Conservation (phyloP, 2,888 invertebrate genomes). For the Asteroscopus sphinx region DNA sequence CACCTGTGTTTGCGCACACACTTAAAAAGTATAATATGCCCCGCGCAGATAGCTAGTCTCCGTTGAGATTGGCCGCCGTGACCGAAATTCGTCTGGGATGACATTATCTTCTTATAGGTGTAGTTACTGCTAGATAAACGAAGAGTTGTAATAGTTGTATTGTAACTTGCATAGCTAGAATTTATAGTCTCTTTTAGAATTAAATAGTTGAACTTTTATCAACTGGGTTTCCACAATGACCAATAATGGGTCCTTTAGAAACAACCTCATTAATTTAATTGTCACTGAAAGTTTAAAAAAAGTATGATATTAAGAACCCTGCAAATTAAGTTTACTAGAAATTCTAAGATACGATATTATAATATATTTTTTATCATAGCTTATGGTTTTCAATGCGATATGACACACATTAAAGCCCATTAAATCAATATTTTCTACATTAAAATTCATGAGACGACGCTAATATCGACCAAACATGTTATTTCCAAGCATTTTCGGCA, state of each 20-base stretch:
- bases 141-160: no score
- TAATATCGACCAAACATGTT: constrained; percentile 34
- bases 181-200: no score
- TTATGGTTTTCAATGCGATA: no score
- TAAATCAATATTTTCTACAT: constrained; percentile 31
- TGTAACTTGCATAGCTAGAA: no score
- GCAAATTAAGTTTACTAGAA: neutral
- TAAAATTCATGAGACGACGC: constrained; percentile 47
- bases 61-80: no score
- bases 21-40: no score
- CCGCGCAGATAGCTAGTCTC: no score
- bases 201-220: neutral
- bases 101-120: no score
- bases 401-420: neutral
- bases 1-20: no score
- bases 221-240: constrained; percentile 1
- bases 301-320: neutral
- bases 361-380: neutral
- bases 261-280: neutral
- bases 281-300: neutral
- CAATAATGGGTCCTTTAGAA: constrained; percentile 2
- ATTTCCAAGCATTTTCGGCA: constrained; percentile 32
- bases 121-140: no score
- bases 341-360: neutral
- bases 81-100: no score